phyloP scores from a whole-genome alignment of 2,888 invertebrate species.

The Stenolophus ochropezus region DNA sequence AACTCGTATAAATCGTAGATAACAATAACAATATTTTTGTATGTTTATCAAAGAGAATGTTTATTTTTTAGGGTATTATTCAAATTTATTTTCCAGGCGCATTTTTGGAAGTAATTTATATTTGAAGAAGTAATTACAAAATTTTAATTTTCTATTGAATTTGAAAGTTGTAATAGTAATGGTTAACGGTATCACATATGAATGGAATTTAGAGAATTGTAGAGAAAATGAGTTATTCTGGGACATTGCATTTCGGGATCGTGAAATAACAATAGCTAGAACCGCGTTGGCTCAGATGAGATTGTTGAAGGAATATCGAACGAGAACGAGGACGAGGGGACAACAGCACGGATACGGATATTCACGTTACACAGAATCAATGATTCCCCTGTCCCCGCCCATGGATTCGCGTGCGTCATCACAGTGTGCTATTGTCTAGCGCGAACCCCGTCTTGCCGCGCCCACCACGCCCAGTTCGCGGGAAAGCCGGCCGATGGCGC shows the following conservation, averaged over 20 bases:
- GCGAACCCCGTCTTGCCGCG: slow-evolving; percentile 35
- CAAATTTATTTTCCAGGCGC: too few species aligned
- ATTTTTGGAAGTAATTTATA: too few species aligned
- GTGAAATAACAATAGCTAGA: slow-evolving; percentile 23
- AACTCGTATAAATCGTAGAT: neutral
- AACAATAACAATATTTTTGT: too few species aligned
- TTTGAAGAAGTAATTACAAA: too few species aligned
- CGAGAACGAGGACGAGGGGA: slow-evolving; percentile 16
- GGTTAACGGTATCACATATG: too few species aligned
- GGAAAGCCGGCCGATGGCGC: slow-evolving; percentile 31
- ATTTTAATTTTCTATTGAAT: too few species aligned
- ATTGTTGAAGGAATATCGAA: slow-evolving; percentile 27
- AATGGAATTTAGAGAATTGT: neutral
- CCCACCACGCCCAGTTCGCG: slow-evolving; percentile 36
- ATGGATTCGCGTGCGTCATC: slow-evolving; percentile 56
- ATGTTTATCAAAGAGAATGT: too few species aligned
- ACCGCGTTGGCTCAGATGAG: slow-evolving; percentile 12
- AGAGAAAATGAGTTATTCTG: neutral
- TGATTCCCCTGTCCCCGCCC: slow-evolving; percentile 36
- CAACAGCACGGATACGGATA: slow-evolving; percentile 5
- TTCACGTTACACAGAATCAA: slow-evolving; percentile 52
- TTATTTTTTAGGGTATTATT: too few species aligned
- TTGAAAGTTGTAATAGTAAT: too few species aligned
- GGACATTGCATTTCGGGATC: slow-evolving; percentile 5
- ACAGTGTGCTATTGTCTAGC: slow-evolving; percentile 49